Base-by-base conservation (phyloP, 1,140 invertebrate genomes). In the Cydia amplana region DNA sequence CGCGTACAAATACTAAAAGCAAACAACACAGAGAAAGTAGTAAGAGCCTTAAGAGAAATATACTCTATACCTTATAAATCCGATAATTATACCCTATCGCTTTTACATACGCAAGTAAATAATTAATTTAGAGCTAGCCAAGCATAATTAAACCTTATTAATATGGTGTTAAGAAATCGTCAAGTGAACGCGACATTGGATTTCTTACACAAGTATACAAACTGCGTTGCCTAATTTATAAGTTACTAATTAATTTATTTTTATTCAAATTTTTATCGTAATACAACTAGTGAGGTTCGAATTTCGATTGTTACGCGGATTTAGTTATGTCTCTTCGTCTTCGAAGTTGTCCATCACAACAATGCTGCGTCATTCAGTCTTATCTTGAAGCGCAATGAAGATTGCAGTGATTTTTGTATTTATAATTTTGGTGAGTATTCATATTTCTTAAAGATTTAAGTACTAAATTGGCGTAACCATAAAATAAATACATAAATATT, bases 371-470 rank as follows among this genome's bases (percentile, higher is more conserved):
- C 55, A 60, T 6, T 60, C 55, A 60, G 55, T 60, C 55, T n/a
- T 60, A 23, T 60, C 55, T 60, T 23, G 55, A 20, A 23, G 20
- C n/a, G 55, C 55, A 60, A 60, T 60, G 55, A 60, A 60, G 55
- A 23, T 60, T 60, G 55, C 55, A 60, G 55, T 60, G 55, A 60
- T 23, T 60, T 60, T 23, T 60, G 55, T 60, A 23, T 18, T 60
- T 7, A 60, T 60, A 10, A 23, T 55, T 18, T 55, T 60, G 55
- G 55, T 60, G 55, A 60, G 55, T 60, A 9, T 23, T 23, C 6
- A 4, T 20, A 18, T 55, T 18, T 18, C n/a, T n/a, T 55, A 7
- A 18, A 51, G 0, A 49, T 46, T 46, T 4, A n/a, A 5, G 1
- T 49, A n/a, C 46, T n/a, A 49, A n/a, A 49, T 14, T 16, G 14